Conservation (phyloP, 2,888 invertebrate species). For the Clunio marinus region DNA sequence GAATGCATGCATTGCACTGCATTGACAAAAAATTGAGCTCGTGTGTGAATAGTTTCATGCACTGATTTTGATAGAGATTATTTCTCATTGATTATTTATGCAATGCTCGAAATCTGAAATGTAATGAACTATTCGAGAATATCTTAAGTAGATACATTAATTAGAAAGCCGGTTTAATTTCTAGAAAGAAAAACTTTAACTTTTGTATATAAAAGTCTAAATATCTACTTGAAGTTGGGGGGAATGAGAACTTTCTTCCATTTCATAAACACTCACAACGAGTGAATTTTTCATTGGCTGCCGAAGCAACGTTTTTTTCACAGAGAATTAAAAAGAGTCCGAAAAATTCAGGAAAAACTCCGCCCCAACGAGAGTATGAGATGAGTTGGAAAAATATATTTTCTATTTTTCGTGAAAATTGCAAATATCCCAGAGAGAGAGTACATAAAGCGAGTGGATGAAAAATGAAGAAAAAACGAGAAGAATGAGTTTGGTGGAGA, state of each 20-base stretch:
- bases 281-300: conserved; percentile 38
- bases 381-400: conserved; percentile 16
- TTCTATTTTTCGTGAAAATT: conserved; percentile 16
- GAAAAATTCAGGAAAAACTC: conserved; percentile 38
- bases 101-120: too few species aligned
- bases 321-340: background rate
- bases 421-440: conserved; percentile 13
- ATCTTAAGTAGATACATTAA: too few species aligned
- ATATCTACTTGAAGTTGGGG: too few species aligned
- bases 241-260: conserved; percentile 15
- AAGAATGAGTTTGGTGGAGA: background rate
- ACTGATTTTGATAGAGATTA: too few species aligned
- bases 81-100: too few species aligned
- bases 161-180: too few species aligned
- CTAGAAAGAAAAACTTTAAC: too few species aligned
- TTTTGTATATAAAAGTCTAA: too few species aligned
- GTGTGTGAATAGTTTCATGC: background rate
- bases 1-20: background rate
- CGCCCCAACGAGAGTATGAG: conserved; percentile 26
- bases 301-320: background rate
- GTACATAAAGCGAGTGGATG: conserved; percentile 19
- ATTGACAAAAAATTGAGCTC: background rate
- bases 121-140: too few species aligned
- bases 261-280: background rate
- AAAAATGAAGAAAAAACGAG: background rate